These are phyloP conservation scores for Drepana arcuata DNA, from an alignment of 1,140 invertebrate genomes.

Conservation along the genomic window DNA sequence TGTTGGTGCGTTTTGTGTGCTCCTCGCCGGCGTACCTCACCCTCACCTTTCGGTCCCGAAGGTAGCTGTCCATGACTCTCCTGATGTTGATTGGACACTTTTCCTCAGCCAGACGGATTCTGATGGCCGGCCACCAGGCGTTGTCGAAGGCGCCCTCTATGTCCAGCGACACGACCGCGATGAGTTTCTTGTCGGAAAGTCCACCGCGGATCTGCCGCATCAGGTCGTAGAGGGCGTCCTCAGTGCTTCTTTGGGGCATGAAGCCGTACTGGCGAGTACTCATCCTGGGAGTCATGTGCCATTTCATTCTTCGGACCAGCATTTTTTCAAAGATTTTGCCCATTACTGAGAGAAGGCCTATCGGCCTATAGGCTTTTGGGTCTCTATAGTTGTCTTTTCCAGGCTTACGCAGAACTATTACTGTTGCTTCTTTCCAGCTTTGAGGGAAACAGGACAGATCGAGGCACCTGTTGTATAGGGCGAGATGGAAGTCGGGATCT, in stretches of 20 bases:
- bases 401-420: conserved; percentile 7
- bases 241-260: conserved; percentile 11
- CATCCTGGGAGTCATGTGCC: conserved; percentile 2
- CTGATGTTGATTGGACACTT: conserved; percentile 2
- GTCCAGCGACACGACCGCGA: conserved; percentile 1
- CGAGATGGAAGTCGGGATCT: background rate
- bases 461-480: conserved; percentile 3
- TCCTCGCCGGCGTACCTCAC: conserved; percentile 4
- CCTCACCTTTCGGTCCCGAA: background rate
- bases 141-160: conserved; percentile 10
- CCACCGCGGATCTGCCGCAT: conserved; percentile 1
- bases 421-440: conserved; percentile 10
- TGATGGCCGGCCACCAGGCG: conserved; percentile 8
- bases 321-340: conserved; percentile 16
- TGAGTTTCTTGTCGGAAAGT: conserved; percentile 1
- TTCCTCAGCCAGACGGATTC: conserved; percentile 4
- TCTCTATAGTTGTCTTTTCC: conserved; percentile 5
- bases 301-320: conserved; percentile 7
- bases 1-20: background rate
- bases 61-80: conserved; percentile 1
- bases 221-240: conserved; percentile 17
- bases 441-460: conserved; percentile 2
- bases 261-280: conserved; percentile 13
- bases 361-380: conserved; percentile 11
- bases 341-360: conserved; percentile 11